Percentiles rank a stretch among this genome's conserved stretches.
Evolutionary conservation across 2,113 vertebrate species (phyloP).

Genomic region (Forbesichthys papilliferus): DNA sequence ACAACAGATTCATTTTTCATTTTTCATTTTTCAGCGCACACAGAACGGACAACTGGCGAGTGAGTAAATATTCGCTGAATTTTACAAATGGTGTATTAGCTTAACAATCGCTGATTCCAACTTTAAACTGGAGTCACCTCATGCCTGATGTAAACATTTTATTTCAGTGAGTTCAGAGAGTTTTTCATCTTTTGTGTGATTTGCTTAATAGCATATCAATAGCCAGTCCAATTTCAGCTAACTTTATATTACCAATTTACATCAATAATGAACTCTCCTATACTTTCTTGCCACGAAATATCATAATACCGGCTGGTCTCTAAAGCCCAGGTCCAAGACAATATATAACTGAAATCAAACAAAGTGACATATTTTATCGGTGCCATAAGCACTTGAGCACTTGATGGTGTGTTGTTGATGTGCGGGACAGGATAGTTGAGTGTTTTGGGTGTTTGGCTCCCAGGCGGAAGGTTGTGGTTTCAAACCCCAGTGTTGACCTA

Average conservation of each 20-base stretch:
- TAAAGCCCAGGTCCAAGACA: background rate
- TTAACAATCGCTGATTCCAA: too few species aligned
- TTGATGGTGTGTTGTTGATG: background rate
- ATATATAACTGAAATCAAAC: background rate
- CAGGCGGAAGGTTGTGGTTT: too few species aligned
- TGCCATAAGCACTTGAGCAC: background rate
- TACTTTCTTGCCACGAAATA: background rate
- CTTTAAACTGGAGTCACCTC: background rate
- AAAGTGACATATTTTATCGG: background rate
- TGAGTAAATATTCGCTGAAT: too few species aligned
- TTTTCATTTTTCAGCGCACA: too few species aligned
- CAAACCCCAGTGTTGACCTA: too few species aligned
- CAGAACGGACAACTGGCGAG: too few species aligned
- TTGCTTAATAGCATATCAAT: background rate
- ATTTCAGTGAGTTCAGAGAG: background rate
- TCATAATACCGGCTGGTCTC: background rate
- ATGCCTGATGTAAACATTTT: background rate
- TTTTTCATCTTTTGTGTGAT: background rate
- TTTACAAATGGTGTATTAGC: too few species aligned
- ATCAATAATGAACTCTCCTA: background rate
- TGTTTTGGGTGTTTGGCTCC: too few species aligned
- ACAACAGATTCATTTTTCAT: too few species aligned
- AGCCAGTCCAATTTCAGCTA: background rate
- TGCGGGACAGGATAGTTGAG: too few species aligned
- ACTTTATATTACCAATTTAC: background rate